phyloP scores from a whole-genome alignment of 2,113 vertebrate species.

The Eretmochelys imbricata region DNA sequence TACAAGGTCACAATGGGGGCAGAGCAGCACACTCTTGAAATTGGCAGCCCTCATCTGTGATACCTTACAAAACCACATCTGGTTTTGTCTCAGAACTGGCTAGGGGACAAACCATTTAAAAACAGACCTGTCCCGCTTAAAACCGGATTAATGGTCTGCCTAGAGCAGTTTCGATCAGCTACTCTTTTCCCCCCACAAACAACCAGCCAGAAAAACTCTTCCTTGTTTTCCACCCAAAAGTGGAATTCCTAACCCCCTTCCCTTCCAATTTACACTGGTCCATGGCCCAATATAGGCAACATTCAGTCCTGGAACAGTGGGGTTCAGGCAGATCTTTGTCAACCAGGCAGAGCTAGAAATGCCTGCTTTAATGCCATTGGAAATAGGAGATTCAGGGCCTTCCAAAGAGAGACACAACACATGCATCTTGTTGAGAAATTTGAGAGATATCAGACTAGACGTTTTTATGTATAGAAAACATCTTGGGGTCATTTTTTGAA shows the following conservation, averaged over 20 bases:
- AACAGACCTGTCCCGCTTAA: background rate
- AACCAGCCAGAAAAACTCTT: background rate
- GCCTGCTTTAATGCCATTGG: background rate
- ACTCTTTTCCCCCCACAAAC: background rate
- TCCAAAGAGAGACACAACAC: background rate
- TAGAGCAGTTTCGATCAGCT: background rate
- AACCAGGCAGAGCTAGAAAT: background rate
- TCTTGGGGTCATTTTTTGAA: background rate
- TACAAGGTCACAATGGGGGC: background rate
- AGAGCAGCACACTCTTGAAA: background rate
- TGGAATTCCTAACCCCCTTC: rapidly evolving
- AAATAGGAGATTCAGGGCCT: background rate
- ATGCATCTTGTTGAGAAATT: background rate
- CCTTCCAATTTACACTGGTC: background rate
- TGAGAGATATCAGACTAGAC: background rate
- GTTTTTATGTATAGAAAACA: background rate
- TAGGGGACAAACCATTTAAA: background rate
- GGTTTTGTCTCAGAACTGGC: background rate
- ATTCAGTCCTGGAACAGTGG: background rate
- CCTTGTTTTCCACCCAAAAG: background rate
- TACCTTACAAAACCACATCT: background rate
- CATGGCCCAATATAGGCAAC: background rate
- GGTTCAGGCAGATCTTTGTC: background rate
- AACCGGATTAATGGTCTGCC: background rate
- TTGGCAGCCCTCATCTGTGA: background rate